Percentiles rank a stretch among this genome's conserved stretches.
These are phyloP conservation scores for Andrena cerasifolii DNA, from an alignment of 1,140 invertebrate species.

Conservation along the genomic window DNA sequence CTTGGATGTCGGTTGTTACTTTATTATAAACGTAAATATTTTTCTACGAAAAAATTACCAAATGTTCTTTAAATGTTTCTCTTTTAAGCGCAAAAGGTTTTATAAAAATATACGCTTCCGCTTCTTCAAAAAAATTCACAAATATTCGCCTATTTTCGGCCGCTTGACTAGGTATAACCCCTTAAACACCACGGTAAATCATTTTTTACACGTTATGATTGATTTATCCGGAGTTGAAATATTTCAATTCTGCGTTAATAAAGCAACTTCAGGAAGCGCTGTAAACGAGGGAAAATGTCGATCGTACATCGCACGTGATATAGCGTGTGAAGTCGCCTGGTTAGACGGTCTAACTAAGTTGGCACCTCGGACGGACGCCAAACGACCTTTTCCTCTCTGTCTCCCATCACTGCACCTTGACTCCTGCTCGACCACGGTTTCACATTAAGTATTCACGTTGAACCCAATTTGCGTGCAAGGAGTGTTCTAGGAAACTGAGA, in stretches of 20 bases:
- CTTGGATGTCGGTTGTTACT: too few species aligned
- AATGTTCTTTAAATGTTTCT: too few species aligned
- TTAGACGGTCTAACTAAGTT: slow-evolving; percentile 79
- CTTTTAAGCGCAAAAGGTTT: too few species aligned
- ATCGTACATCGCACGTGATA: slow-evolving; percentile 48
- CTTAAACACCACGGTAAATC: too few species aligned
- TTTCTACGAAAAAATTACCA: too few species aligned
- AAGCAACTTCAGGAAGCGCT: slow-evolving; percentile 31
- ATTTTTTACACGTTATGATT: too few species aligned
- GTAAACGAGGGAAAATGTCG: slow-evolving; percentile 45
- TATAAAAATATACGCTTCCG: too few species aligned
- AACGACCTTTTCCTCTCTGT: slow-evolving; percentile 79
- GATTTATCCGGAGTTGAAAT: background rate
- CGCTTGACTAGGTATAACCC: too few species aligned
- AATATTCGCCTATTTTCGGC: too few species aligned
- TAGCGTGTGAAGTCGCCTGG: slow-evolving; percentile 68
- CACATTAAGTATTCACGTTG: slow-evolving; percentile 78
- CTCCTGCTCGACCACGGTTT: slow-evolving; percentile 76
- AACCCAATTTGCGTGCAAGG: slow-evolving; percentile 80
- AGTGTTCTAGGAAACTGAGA: slow-evolving; percentile 74
- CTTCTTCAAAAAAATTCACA: too few species aligned
- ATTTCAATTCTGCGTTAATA: background rate
- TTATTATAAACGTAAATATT: too few species aligned
- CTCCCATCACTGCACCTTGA: slow-evolving; percentile 77
- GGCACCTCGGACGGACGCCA: slow-evolving; percentile 76